Base-by-base conservation (phyloP, 2,888 invertebrate species). In the Tribolium freemani region DNA sequence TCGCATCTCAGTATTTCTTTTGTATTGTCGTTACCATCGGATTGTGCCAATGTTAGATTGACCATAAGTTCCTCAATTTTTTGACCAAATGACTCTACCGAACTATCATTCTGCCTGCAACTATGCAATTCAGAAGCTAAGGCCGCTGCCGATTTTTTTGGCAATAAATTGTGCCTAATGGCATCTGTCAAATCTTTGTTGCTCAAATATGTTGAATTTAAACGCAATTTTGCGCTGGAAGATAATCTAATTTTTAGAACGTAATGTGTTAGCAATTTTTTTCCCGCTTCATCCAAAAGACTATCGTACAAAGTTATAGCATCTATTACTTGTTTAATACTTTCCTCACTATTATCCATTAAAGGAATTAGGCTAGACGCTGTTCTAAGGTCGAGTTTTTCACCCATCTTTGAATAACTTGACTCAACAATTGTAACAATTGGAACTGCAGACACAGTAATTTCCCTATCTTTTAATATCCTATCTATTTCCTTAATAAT, bases 261-360 rank as follows among this genome's bases (percentile, higher is more conserved):
- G n/a, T n/a, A n/a, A n/a, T n/a, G n/a, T n/a, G n/a, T n/a, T n/a
- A n/a, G n/a, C n/a, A n/a, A n/a, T n/a, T n/a, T n/a, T n/a, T n/a
- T n/a, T n/a, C n/a, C n/a, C n/a, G n/a, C n/a, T 31, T 54, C 53
- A 60, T 77, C 68, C 54, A 78, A 51, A n/a, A 76, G 48, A 1
- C 6, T 46, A 30, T 73, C 64, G 53, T 79, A 76, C 57, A 76
- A 75, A 44, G 73, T 71, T 31, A 75, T 78, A 16, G 76, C 70
- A 75, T 79, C 77, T 58, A 78, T 78, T 11, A 78, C 50, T 30
- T 77, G 77, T 57, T 76, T 76, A 8, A 74, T 74, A 8, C 51
- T 58, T 16, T 67, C 51, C 53, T 79, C 78, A 6, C 75, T 74
- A 51, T 71, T 8, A 38, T 38, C 8, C 38, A 38, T 3, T n/a